phyloP scores from a whole-genome alignment of 2,888 invertebrate genomes.

The Parnassius apollo region DNA sequence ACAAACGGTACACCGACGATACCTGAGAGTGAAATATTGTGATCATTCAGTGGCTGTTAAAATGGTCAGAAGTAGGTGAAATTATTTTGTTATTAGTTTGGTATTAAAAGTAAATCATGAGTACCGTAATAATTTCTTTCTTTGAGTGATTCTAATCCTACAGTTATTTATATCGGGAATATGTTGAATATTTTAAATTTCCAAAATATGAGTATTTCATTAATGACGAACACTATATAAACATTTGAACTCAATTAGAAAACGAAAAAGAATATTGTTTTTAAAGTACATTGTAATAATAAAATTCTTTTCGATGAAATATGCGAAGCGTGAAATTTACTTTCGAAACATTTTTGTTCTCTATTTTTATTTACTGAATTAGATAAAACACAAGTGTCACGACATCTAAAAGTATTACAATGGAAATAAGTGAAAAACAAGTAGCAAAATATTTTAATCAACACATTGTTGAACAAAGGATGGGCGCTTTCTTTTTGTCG shows the following conservation, averaged over 20 bases:
- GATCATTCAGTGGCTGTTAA: neutral
- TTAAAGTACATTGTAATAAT: constrained; percentile 1
- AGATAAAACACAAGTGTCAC: constrained; percentile 23
- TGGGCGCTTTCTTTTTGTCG: constrained; percentile 18
- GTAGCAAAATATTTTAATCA: constrained; percentile 27
- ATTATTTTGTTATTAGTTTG: no score
- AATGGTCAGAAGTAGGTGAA: neutral
- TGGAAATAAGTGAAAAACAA: constrained; percentile 22
- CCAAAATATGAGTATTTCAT: no score
- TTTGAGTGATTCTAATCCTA: no score
- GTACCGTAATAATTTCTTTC: no score
- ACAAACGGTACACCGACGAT: constrained; percentile 31
- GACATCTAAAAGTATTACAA: constrained; percentile 25
- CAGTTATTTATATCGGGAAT: no score
- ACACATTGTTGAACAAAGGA: constrained; percentile 26
- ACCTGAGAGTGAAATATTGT: constrained; percentile 28
- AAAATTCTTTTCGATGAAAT: constrained; percentile 16
- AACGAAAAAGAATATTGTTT: no score
- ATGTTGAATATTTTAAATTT: no score
- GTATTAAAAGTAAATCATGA: no score
- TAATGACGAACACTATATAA: no score
- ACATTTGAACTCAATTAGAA: no score
- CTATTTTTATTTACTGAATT: constrained; percentile 23
- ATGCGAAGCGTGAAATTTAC: constrained; percentile 25
- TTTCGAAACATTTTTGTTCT: constrained; percentile 15